Base-by-base conservation (phyloP, 2,113 vertebrate genomes). In the Eulacestoma nigropectus region DNA sequence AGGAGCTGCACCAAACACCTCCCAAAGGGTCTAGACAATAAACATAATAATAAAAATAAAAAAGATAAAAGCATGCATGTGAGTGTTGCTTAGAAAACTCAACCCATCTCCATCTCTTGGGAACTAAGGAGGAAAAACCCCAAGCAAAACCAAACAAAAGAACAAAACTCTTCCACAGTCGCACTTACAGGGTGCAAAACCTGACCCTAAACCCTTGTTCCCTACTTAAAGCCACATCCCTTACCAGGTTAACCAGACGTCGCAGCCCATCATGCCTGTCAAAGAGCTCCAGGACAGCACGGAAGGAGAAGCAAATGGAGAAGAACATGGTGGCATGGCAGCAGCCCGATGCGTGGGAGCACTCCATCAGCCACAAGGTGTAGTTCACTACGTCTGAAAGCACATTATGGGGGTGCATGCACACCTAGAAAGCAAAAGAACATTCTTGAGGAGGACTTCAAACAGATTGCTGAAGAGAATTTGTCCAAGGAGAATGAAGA, bases 301-400 rank as follows among this genome's bases (percentile, higher is more conserved):
- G 99, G 95, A 99, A 99, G 55, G 99, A 99, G 97, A 99, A 99
- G 94, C 99, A 99, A 97, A 99, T 99, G 86, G 99, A 99, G 97
- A 99, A 99, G 97, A 99, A 99, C 99, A 99, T 99, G 93, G 99
- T 99, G 87, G 99, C 99, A 50, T 99, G 99, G 97, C 99, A 99
- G 97, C 99, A 99, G 84, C 99, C 99, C 0, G 99, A 99, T n/a
- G 99, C 99, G 3, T 99, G 99, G 50, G 99, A 99, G 95, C 99
- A 99, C 85, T 99, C 99, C 98, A 99, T 98, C 80, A 99, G 97
- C 99, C 99, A 99, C 69, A 99, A 97, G 6, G 99, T 99, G 93
- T 99, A 99, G 94, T 98, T 99, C 62, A 99, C 99, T 73, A 99
- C 99, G 70, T 99, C 99, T 41, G 99, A 98, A 64, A 99, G 98